phyloP scores from a whole-genome alignment of 1,140 invertebrate genomes.

The Eriocheir sinensis region DNA sequence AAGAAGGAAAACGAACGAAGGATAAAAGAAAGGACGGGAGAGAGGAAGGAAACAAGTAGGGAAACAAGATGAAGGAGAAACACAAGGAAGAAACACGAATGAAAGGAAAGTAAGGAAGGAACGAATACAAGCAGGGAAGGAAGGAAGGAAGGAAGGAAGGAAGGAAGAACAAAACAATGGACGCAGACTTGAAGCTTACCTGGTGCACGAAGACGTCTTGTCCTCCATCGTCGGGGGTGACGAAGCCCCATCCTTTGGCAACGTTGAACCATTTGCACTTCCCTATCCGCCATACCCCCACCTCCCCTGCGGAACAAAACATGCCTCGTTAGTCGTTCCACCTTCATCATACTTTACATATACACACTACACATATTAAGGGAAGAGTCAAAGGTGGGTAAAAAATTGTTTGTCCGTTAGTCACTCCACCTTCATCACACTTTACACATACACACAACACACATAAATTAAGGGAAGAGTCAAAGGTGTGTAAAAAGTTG shows the following conservation, averaged over 20 bases:
- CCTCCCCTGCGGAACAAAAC: slow-evolving; percentile 50
- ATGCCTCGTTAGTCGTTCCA: neutral
- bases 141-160: neutral
- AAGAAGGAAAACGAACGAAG: too few species aligned
- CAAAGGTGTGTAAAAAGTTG: neutral
- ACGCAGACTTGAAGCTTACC: slow-evolving; percentile 27
- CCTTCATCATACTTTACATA: too few species aligned
- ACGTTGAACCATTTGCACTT: slow-evolving; percentile 95
- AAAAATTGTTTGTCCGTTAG: neutral
- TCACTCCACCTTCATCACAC: too few species aligned
- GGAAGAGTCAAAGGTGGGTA: too few species aligned
- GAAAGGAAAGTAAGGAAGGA: neutral
- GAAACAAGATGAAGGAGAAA: too few species aligned
- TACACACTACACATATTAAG: too few species aligned
- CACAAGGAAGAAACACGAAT: too few species aligned
- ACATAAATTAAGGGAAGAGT: too few species aligned
- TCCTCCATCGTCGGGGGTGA: slow-evolving; percentile 92
- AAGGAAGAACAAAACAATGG: neutral
- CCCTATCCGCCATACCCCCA: slow-evolving; percentile 69
- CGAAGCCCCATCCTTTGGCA: slow-evolving; percentile 95
- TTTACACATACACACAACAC: too few species aligned
- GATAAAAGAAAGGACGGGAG: too few species aligned
- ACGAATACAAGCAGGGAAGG: neutral
- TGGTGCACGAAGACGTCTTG: slow-evolving; percentile 94
- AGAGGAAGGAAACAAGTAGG: too few species aligned